Evolutionary conservation across 2,888 invertebrate species (phyloP), one percentile per base, ranked within the genome.

Genomic region (Seladonia tumulorum): DNA sequence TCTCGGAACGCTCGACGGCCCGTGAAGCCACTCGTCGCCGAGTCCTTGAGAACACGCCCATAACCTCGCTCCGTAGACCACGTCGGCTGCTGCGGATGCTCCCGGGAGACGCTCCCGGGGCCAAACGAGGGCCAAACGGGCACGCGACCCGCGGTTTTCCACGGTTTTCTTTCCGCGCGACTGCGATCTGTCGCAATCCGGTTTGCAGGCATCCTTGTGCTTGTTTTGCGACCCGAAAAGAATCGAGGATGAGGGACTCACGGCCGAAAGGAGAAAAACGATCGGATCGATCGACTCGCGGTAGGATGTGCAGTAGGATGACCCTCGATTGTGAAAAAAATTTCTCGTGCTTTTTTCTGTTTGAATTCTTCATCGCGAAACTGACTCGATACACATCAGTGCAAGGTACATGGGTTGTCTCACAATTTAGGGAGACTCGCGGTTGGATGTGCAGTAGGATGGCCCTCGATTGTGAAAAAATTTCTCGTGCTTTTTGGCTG

Each of bases 1-100:
- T 90, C 90, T 90, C n/a, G 76, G 87, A 89, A 90, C 83, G 74
- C 79, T 83, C 89, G 86, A 68, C 83, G 73, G 66, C 29, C 87
- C 89, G 79, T 88, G 90, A 90, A 89, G 89, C 84, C 79, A 81
- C 86, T 73, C 74, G 76, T 79, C 57, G 81, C 29, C 81, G 79
- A 81, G 82, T 87, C 89, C 89, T 90, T 89, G 89, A 82, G 42
- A 76, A 29, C 25, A 25, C 45, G 72, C 18, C 70, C 63, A 53
- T 63, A 76, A 72, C 60, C 47, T 22, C 16, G 63, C 63, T 25
- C 60, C 29, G 16, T 45, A 53, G 60, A 25, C n/a, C 74, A 5
- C 49, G 29, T 45, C 39, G 42, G 29, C 8, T 57, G 84, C 35
- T 70, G 76, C 60, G 35, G 60, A 76, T 63, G 29, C 60, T 60